Evolutionary conservation across 2,888 invertebrate genomes (phyloP), one percentile per base, ranked within the genome.

Genomic region (Pemphredon lugubris): DNA sequence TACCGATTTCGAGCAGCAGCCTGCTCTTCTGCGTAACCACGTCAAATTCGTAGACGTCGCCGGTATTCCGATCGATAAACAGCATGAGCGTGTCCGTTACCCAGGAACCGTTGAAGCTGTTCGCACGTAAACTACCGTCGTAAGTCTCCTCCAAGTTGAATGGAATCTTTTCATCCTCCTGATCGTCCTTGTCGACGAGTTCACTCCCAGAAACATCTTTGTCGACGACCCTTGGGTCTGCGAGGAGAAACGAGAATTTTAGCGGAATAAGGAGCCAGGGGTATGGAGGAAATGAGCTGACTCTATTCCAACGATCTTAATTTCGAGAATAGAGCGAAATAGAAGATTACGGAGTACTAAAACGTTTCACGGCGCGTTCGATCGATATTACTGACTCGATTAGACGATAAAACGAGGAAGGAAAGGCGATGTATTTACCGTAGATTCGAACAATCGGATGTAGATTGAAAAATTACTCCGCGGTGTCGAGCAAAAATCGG

Each of bases 61-160:
- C 81, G 4, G 77, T 70, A 4, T 67, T 37, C 11, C 23, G 37
- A 37, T 88, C 79, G 16, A 74, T 72, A 66, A 87, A 89, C 58
- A 90, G 70, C 63, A 90, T 87, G 75, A 87, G 86, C 30, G 83
- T 85, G 23, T 84, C 84, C 45, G 91, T 90, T 69, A 90, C 87
- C 91, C 91, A 91, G 4, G 89, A 88, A 32, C 90, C 91, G 67
- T 91, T 91, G 82, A 91, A 91, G 18, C 77, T 63, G 51, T 75
- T 77, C 6, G 87, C 79, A 1, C 82, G 79, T 69, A 87, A 90
- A 44, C 81, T 74, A 30, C 87, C 85, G 2, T 77, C 75, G 67
- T 90, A 87, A 45, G 89, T 81, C 61, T 91, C 91, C 55, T 88
- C 87, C 37, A 91, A 81, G 7, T 77, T 84, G 71, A 90, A 88